These are phyloP conservation scores for Indicator maculatus DNA, from an alignment of 2,113 vertebrate species.

Conservation along the genomic window DNA sequence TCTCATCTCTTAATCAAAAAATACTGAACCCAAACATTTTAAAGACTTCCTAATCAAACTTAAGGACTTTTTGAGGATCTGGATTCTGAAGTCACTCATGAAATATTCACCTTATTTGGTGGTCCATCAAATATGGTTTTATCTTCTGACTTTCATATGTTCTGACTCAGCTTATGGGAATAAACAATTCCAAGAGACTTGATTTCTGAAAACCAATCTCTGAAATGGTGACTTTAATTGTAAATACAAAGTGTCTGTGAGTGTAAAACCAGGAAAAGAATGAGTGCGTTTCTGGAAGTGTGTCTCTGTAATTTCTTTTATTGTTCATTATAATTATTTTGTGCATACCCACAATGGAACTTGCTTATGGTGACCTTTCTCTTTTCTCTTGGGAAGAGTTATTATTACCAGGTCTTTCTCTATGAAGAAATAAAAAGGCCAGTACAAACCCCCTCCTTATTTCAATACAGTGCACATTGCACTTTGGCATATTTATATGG, in stretches of 20 bases:
- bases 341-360: neutral
- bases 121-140: neutral
- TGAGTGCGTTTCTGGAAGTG: neutral
- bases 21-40: neutral
- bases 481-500: constrained; percentile 11
- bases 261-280: neutral
- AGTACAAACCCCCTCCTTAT: constrained; percentile 14
- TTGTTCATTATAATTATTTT: constrained; percentile 23
- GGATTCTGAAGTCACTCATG: neutral
- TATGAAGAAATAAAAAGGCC: constrained; percentile 52
- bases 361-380: constrained; percentile 62
- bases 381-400: constrained; percentile 54
- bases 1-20: neutral
- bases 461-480: neutral
- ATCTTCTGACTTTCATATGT: neutral
- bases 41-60: neutral
- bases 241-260: neutral
- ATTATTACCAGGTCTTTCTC: constrained; percentile 32
- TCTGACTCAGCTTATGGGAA: neutral
- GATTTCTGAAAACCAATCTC: neutral
- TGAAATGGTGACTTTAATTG: neutral
- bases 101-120: neutral
- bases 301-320: neutral
- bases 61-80: neutral
- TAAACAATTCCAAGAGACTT: neutral